Percentiles rank a stretch among this genome's conserved stretches.
These are phyloP conservation scores for Miltochrista miniata DNA, from an alignment of 2,888 invertebrate genomes.

Conservation along the genomic window DNA sequence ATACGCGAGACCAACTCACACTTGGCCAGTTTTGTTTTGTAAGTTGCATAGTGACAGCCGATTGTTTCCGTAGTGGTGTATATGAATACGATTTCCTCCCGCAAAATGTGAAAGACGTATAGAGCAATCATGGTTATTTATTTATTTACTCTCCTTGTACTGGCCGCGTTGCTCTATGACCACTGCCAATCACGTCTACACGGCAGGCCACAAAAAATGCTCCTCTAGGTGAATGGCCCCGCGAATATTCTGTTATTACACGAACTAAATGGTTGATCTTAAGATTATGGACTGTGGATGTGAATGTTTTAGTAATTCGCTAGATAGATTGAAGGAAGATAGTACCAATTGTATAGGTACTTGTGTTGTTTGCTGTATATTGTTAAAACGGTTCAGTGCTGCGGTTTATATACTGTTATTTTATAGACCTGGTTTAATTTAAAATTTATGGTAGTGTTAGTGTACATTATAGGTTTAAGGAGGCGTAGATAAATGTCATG, in stretches of 20 bases:
- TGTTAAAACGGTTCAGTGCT: neutral
- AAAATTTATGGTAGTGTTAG: neutral
- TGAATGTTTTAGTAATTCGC: conserved; percentile 16
- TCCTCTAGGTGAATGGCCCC: conserved; percentile 27
- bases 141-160: too few species aligned
- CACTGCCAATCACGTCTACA: conserved; percentile 31
- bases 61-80: too few species aligned
- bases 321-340: conserved; percentile 6
- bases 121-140: too few species aligned
- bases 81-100: too few species aligned
- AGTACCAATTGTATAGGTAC: neutral
- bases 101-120: too few species aligned
- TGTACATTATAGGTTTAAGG: too few species aligned
- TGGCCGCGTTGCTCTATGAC: too few species aligned
- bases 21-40: too few species aligned
- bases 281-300: conserved; percentile 26
- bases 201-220: conserved; percentile 29
- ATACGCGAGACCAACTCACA: too few species aligned
- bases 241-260: conserved; percentile 24
- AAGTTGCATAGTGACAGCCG: too few species aligned
- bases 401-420: neutral
- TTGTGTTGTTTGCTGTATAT: neutral
- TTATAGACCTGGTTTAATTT: conserved; percentile 1
- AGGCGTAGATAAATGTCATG: too few species aligned
- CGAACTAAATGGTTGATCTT: conserved; percentile 32